Conservation (phyloP, 1,140 invertebrate species). For the Trigoniulus corallinus region DNA sequence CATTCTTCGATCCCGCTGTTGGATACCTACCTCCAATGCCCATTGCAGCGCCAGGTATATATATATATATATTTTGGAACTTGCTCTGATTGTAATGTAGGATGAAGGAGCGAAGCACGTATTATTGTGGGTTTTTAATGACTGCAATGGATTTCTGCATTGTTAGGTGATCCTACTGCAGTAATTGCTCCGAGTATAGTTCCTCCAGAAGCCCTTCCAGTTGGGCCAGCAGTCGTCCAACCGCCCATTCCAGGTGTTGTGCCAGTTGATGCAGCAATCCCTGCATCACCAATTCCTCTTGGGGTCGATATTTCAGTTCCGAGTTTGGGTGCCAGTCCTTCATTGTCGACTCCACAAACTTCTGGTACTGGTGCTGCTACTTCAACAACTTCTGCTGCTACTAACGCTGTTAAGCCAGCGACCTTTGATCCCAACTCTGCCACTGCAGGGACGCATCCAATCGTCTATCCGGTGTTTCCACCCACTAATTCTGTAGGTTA, state of each 20-base stretch:
- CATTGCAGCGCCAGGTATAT: constrained; percentile 1
- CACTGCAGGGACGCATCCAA: not conserved
- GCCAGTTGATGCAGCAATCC: not conserved
- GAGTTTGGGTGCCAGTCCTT: not conserved
- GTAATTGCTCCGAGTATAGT: not conserved
- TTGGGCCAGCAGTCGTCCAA: not conserved
- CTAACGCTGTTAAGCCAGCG: not conserved
- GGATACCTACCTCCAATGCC: constrained; percentile 13
- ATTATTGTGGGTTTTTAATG: not conserved
- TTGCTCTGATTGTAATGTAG: not conserved
- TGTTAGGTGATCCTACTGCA: not conserved
- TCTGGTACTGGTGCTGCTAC: not conserved
- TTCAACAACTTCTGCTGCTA: not conserved
- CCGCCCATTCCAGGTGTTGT: not conserved
- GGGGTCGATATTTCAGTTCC: not conserved
- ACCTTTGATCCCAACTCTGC: not conserved
- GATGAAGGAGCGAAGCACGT: not conserved
- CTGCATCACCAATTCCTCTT: not conserved
- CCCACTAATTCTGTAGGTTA: too few relatives aligned
- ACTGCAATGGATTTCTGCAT: too few relatives aligned
- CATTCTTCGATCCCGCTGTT: constrained; percentile 36
- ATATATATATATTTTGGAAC: not conserved
- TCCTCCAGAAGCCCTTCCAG: not conserved
- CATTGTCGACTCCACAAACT: too few relatives aligned
- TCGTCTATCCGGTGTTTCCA: too few relatives aligned